Percentiles rank a stretch among this genome's conserved stretches.
Evolutionary conservation across 2,113 vertebrate genomes (phyloP).

Genomic region (Prinia subflava): DNA sequence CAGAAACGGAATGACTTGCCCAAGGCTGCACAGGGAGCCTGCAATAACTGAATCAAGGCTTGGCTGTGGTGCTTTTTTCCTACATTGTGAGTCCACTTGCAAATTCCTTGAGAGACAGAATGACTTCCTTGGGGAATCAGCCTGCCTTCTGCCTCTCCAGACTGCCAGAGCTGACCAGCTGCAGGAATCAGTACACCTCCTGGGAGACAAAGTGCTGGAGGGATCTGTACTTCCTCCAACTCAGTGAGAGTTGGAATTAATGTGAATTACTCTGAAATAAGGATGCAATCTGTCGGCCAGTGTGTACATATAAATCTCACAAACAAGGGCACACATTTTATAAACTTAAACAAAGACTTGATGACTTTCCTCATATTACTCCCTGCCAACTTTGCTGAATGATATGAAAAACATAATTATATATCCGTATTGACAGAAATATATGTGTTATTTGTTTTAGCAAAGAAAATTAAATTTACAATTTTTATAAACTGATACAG

Average conservation of each 20-base stretch:
- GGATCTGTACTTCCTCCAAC: constrained; percentile 17
- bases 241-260: constrained; percentile 26
- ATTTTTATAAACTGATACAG: background rate
- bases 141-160: constrained; percentile 41
- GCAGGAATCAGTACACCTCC: background rate
- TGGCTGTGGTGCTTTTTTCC: background rate
- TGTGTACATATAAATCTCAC: background rate
- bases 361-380: background rate
- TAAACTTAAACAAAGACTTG: background rate
- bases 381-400: background rate
- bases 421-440: background rate
- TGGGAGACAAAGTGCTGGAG: constrained; percentile 32
- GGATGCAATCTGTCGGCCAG: background rate
- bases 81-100: background rate
- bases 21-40: background rate
- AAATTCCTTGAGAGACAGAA: constrained; percentile 34
- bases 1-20: background rate
- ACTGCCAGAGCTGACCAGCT: constrained; percentile 27
- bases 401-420: background rate
- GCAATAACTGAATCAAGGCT: background rate
- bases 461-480: background rate
- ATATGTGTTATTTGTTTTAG: background rate
- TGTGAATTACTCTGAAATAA: constrained; percentile 13
- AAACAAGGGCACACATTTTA: background rate
- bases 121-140: background rate